Evolutionary conservation across 1,140 invertebrate species (phyloP).

Genomic region (Armadillidium nasatum): DNA sequence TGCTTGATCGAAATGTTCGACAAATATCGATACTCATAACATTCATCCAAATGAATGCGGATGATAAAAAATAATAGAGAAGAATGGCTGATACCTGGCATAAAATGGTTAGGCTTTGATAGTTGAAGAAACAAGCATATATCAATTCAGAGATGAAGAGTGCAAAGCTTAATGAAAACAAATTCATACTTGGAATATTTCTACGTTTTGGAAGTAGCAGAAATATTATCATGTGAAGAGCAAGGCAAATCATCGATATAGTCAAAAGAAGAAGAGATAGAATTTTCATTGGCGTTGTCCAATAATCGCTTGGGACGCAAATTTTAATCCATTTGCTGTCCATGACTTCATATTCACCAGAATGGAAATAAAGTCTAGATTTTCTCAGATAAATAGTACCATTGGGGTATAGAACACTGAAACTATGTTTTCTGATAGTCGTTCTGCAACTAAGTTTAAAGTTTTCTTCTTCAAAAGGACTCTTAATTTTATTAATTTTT

Average conservation of each 20-base stretch:
- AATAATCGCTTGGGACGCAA: slow-evolving; percentile 22
- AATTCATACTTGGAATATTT: slow-evolving; percentile 42
- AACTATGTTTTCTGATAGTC: slow-evolving; percentile 22
- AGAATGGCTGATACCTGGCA: slow-evolving; percentile 26
- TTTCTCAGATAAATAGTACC: slow-evolving; percentile 33
- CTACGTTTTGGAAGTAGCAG: slow-evolving; percentile 32
- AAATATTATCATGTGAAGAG: slow-evolving; percentile 38
- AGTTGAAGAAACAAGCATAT: slow-evolving; percentile 28
- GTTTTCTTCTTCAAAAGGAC: slow-evolving; percentile 8
- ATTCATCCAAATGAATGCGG: slow-evolving; percentile 41
- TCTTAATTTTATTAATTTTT: slow-evolving; percentile 23
- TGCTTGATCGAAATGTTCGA: slow-evolving; percentile 36
- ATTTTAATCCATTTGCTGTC: slow-evolving; percentile 30
- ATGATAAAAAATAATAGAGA: slow-evolving; percentile 39
- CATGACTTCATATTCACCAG: slow-evolving; percentile 38
- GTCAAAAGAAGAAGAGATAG: slow-evolving; percentile 31
- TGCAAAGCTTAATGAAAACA: slow-evolving; percentile 36
- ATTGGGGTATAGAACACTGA: slow-evolving; percentile 31
- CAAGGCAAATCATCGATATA: slow-evolving; percentile 33
- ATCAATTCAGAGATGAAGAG: slow-evolving; percentile 37
- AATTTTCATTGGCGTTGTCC: slow-evolving; percentile 35
- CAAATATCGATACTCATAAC: slow-evolving; percentile 43
- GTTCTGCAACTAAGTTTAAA: slow-evolving; percentile 33
- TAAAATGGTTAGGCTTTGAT: slow-evolving; percentile 22
- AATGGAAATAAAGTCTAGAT: slow-evolving; percentile 25